Evolutionary conservation across 2,888 invertebrate genomes (phyloP).

Genomic region (Megalurothrips usitatus): DNA sequence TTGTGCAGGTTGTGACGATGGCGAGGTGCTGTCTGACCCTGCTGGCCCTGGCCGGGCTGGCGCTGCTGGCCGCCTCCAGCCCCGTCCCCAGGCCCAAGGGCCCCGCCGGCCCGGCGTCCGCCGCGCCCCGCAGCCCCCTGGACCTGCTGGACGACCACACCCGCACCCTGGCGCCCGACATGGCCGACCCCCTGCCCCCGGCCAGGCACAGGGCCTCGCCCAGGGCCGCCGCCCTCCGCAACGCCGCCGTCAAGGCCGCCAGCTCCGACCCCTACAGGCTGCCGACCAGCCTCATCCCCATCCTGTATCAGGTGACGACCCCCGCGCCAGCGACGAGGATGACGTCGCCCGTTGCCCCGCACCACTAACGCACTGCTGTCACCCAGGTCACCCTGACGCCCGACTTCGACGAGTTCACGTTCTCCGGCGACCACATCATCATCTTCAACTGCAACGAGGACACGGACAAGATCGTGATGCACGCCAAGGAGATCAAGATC

Average conservation of each 20-base stretch:
- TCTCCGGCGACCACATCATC: not conserved
- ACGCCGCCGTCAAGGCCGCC: not conserved
- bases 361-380: not conserved
- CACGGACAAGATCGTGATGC: not conserved
- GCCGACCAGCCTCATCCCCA: not conserved
- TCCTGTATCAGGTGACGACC: not conserved
- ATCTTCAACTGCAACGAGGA: not conserved
- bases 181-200: slow-evolving; percentile 6
- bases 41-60: not conserved
- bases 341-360: too few relatives aligned
- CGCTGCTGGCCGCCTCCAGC: not conserved
- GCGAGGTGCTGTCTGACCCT: not conserved
- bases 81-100: not conserved
- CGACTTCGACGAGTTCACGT: not conserved
- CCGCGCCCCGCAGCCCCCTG: not conserved
- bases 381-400: not conserved
- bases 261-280: not conserved
- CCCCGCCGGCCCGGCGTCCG: too few relatives aligned
- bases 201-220: not conserved
- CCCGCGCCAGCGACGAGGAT: not conserved
- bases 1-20: not conserved
- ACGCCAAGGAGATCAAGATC: not conserved
- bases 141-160: not conserved
- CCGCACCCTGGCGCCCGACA: not conserved
- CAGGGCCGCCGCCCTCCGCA: not conserved